Base-by-base conservation (phyloP, 2,797 vertebrate genomes). In the Syngnathus rostellatus region DNA sequence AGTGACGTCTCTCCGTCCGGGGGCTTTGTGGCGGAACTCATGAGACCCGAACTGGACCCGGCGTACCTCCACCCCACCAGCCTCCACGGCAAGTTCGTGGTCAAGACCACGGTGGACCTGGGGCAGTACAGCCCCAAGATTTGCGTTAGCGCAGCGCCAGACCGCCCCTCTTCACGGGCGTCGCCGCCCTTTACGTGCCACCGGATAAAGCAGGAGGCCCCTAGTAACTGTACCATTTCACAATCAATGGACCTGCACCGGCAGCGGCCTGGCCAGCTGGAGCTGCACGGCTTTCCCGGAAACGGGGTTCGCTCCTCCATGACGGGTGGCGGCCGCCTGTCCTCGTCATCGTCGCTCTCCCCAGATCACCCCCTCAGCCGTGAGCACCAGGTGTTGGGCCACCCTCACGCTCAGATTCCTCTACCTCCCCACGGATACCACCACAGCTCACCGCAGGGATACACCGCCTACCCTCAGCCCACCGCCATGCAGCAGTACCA, bases 11-110 rank as follows among this genome's bases (percentile, higher is more conserved):
- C 95, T 1, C 96, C 96, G 3, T 94, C 94, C 0, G 96, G 95
- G 63, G 97, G 97, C 76, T 98, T 99, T 38, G 95, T 99, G 68
- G 97, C 96, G 0, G 97, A 99, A 80, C 92, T 99, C 64, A 94
- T 99, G 90, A 90, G 95, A 72, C 95, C 97, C 0, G 97, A 99
- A 57, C 79, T 98, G 87, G 97, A 99, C 83, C 93, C 94, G 0
- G 94, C 94, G 3, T 98, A 97, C 89, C 91, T 98, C 68, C 93
- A 93, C 73, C 90, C 88, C 62, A 69, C 91, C 63, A 94, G 94
- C 78, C 88, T 98, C 40, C 94, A 95, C 6, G 97, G 97, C 77
- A 97, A 95, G 77, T 98, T 97, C 50, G 93, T 99, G 74, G 84
- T 98, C 67, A 97, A 95, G 86, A 93, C 97, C 1, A 92, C 93